Conservation (phyloP, 92 coral and sea anemone species). For the Zoanthus sansibaricus region DNA sequence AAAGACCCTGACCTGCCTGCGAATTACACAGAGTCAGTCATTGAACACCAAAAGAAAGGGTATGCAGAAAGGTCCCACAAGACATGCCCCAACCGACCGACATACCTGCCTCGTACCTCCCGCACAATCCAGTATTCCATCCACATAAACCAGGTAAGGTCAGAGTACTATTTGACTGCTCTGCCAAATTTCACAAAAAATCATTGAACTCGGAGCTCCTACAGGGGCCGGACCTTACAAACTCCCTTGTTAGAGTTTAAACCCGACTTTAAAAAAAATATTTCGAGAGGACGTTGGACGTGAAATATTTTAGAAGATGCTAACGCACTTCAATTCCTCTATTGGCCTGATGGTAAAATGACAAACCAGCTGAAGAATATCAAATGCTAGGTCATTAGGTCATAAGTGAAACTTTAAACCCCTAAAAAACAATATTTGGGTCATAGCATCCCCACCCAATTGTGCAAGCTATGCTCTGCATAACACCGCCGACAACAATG, state of each 20-base stretch:
- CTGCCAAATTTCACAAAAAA: conserved; percentile 57
- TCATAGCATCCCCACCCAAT: conserved; percentile 51
- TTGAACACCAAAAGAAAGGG: conserved; percentile 49
- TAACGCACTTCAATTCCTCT: conserved; percentile 59
- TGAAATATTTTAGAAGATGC: conserved; percentile 58
- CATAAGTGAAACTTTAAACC: no score
- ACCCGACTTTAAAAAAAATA: conserved; percentile 58
- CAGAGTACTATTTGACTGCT: conserved; percentile 68
- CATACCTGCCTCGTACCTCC: conserved; percentile 51
- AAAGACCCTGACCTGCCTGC: conserved; percentile 48
- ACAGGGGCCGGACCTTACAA: conserved; percentile 71
- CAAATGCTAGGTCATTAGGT: conserved; percentile 53
- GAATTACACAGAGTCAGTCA: conserved; percentile 46
- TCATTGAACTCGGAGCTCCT: conserved; percentile 73
- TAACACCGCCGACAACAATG: conserved; percentile 51
- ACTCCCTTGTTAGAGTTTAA: conserved; percentile 56
- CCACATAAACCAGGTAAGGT: conserved; percentile 65
- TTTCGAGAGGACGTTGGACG: conserved; percentile 55
- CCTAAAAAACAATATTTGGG: conserved; percentile 22
- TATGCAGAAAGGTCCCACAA: conserved; percentile 41
- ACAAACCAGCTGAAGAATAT: conserved; percentile 52
- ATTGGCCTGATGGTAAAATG: conserved; percentile 58
- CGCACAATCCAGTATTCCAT: conserved; percentile 59
- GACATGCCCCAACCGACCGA: not conserved
- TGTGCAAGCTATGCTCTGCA: conserved; percentile 60